Evolutionary conservation across 2,888 invertebrate genomes (phyloP), one percentile per base, ranked within the genome.

Genomic region (Chloroclystis v-ata): DNA sequence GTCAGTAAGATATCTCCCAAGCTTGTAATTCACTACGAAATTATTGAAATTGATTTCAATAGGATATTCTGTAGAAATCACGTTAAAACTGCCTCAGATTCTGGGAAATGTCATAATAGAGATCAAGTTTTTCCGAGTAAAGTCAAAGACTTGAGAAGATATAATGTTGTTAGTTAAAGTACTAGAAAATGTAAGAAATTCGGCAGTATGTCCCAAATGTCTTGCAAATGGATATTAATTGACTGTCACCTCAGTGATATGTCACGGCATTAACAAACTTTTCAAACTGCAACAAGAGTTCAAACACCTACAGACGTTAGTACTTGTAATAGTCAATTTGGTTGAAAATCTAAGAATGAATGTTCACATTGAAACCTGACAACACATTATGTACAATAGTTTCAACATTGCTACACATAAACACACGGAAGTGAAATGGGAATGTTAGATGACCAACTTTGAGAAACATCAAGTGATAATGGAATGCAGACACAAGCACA

Each of bases 351-450:
- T 30, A n/a, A n/a, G n/a, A n/a, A n/a, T n/a, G n/a, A n/a, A n/a
- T 11, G 12, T 37, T 20, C 2, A 39, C 37, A 20, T 16, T 33
- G 33, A 29, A 38, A 56, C 59, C 80, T 79, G 83, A 82, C 82
- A 83, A 84, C 81, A 85, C 79, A 71, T 56, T 72, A 72, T 69
- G 57, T 71, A 76, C 67, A 75, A 66, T 57, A 75, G 83, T 85
- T 86, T 84, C 69, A 84, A 86, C 87, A 85, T 87, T 87, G 87
- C 82, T 82, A 86, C 82, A 57, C 54, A 54, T 46, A 62, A 54
- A 20, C 20, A 52, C 54, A 56, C n/a, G 43, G 57, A 56, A 60
- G 54, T 55, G 60, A 52, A 14, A 56, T 63, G 47, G 56, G 42
- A 47, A 51, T 63, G 52, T 38, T 61, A 47, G 37, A 65, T 54